Base-by-base conservation (phyloP, 1,140 invertebrate genomes). In the Drosophila malerkotliana region DNA sequence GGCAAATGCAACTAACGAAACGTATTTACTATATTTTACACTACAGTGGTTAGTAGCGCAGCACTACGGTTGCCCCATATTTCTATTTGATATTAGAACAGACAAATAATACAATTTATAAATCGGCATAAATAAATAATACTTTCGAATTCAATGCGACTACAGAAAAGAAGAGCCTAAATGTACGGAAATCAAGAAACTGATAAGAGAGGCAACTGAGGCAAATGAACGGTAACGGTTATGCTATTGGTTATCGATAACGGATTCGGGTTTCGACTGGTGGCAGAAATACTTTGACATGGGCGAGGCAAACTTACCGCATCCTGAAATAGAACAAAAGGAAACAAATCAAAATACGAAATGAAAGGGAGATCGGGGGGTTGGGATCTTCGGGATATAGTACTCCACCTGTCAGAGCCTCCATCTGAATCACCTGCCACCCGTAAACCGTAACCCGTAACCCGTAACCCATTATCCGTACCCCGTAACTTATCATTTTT, bases 311-410 rank as follows among this genome's bases (percentile, higher is more conserved):
- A 74, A 92, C 91, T 92, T 92, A 92, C 91, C 91, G 91, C 91
- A 91, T 92, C 91, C 91, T 92, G 90, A 82, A 91, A 91, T 18
- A 47, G 84, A 84, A 91, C 69, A 74, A 91, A 90, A 85, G 90
- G 68, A 87, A 90, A 90, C 72, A 77, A 89, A 87, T 85, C 81
- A 85, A 85, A 79, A 85, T 80, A 79, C 41, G 83, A 89, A 91
- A 87, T 82, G 69, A 90, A 75, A 87, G 76, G 64, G 77, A 77
- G 14, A 58, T 34, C 44, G 15, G 51, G 62, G 37, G 34, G 37
- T 21, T 10, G 18, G 18, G 53, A 60, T 61, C 58, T 28, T 2
- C 44, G 10, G 51, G 67, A 52, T 54, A n/a, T 7, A 8, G 41
- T 15, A 8, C 14, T 15, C 14, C 5, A 45, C 6, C 14, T 34